Conservation (phyloP, 2,888 invertebrate species). For the Platycnemis pennipes region DNA sequence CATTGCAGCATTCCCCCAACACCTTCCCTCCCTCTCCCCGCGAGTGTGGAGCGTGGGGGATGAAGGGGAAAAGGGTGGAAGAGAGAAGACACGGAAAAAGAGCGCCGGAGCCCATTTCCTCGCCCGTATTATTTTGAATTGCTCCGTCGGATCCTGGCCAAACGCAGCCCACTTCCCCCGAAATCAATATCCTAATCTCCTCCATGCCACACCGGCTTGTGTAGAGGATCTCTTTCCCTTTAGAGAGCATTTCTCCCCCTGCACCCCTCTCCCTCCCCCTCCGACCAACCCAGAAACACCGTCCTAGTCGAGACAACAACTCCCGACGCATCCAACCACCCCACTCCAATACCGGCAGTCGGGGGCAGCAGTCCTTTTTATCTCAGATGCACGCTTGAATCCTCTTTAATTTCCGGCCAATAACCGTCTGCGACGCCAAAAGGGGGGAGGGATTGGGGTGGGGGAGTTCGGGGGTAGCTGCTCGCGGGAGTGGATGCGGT, state of each 20-base stretch:
- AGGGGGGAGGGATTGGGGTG: not conserved
- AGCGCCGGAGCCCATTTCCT: constrained; percentile 55
- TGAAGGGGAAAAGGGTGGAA: not conserved
- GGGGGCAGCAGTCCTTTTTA: not conserved
- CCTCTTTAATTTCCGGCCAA: constrained; percentile 67
- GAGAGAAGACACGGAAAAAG: not conserved
- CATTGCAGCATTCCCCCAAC: not conserved
- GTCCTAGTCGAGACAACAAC: not conserved
- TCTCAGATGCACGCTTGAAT: constrained; percentile 56
- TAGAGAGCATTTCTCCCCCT: not conserved
- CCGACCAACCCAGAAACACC: not conserved
- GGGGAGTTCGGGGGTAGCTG: not conserved
- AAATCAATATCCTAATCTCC: constrained; percentile 67
- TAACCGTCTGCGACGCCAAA: constrained; percentile 13
- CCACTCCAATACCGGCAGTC: not conserved
- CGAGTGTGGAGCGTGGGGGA: not conserved
- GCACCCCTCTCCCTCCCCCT: not conserved
- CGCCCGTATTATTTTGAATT: constrained; percentile 58
- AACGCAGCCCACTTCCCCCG: constrained; percentile 29
- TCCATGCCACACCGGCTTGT: constrained; percentile 10
- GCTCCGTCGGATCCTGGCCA: constrained; percentile 47
- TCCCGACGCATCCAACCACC: not conserved
- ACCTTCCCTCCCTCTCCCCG: not conserved
- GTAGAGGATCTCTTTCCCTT: not conserved
- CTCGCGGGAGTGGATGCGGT: not conserved